phyloP scores from a whole-genome alignment of 2,888 invertebrate species.

The Hesperia comma region DNA sequence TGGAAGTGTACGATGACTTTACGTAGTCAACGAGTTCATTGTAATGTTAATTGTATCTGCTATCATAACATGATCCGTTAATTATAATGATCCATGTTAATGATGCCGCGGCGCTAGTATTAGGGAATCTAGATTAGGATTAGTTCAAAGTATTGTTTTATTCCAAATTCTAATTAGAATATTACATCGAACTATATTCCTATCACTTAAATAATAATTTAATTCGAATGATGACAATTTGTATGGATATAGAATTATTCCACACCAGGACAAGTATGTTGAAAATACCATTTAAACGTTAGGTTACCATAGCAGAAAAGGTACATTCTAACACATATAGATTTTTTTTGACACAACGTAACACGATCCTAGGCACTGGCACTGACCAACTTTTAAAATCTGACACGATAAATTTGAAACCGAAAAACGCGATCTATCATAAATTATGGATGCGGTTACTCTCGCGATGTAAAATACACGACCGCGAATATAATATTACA shows the following conservation, averaged over 20 bases:
- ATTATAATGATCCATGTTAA: slow-evolving; percentile 3
- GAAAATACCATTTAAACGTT: slow-evolving; percentile 33
- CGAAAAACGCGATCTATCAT: slow-evolving; percentile 21
- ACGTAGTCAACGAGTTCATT: not conserved
- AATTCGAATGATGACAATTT: not conserved
- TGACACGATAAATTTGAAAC: slow-evolving; percentile 26
- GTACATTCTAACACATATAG: slow-evolving; percentile 58
- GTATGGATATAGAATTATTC: not conserved
- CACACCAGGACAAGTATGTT: slow-evolving; percentile 2
- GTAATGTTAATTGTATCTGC: not conserved
- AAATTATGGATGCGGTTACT: slow-evolving; percentile 41
- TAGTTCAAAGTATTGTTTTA: not conserved
- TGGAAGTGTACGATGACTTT: too few relatives aligned
- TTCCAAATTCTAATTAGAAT: not conserved
- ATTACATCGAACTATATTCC: not conserved
- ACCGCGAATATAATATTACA: slow-evolving; percentile 49
- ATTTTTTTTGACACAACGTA: slow-evolving; percentile 49
- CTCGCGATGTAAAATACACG: slow-evolving; percentile 52
- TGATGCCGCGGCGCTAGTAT: not conserved
- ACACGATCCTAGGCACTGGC: slow-evolving; percentile 53
- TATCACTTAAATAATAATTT: not conserved
- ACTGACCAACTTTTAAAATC: slow-evolving; percentile 43
- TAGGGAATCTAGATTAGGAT: not conserved
- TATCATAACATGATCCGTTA: slow-evolving; percentile 2
- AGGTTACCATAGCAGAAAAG: slow-evolving; percentile 42